Conservation (phyloP, 2,797 vertebrate species). For the Ispidina picta region DNA sequence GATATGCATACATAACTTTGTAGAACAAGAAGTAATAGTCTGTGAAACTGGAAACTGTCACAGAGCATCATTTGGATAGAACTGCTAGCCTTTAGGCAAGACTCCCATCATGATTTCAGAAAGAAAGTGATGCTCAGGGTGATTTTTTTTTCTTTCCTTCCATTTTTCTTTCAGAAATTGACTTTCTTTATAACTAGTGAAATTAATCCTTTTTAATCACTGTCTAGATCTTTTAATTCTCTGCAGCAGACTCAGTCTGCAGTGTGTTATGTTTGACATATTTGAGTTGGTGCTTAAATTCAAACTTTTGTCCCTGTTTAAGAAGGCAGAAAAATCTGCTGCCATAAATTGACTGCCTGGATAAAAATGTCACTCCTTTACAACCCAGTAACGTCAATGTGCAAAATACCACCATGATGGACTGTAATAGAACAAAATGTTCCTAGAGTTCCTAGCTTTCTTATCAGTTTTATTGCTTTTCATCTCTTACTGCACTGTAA, state of each 20-base stretch:
- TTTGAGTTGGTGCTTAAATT: not conserved
- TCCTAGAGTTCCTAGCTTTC: not conserved
- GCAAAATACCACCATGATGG: not conserved
- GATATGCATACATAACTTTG: not conserved
- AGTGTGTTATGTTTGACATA: not conserved
- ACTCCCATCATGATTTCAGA: not conserved
- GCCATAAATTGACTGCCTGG: not conserved
- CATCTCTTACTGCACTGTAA: slow-evolving; percentile 1
- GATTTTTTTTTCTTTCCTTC: not conserved
- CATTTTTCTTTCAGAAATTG: not conserved
- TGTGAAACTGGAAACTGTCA: not conserved
- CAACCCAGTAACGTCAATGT: not conserved
- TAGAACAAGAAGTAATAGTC: not conserved
- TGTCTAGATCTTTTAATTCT: not conserved
- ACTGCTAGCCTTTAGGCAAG: not conserved
- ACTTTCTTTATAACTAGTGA: not conserved
- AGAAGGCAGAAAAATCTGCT: not conserved
- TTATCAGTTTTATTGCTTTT: slow-evolving; percentile 35
- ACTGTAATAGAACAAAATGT: not conserved
- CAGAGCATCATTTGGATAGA: not conserved
- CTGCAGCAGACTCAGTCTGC: not conserved
- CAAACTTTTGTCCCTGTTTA: not conserved
- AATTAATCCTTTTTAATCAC: not conserved
- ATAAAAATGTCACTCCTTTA: not conserved
- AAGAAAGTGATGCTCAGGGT: not conserved